Evolutionary conservation across 2,888 invertebrate species (phyloP).

Genomic region (Lepidocyrtoides sp.): DNA sequence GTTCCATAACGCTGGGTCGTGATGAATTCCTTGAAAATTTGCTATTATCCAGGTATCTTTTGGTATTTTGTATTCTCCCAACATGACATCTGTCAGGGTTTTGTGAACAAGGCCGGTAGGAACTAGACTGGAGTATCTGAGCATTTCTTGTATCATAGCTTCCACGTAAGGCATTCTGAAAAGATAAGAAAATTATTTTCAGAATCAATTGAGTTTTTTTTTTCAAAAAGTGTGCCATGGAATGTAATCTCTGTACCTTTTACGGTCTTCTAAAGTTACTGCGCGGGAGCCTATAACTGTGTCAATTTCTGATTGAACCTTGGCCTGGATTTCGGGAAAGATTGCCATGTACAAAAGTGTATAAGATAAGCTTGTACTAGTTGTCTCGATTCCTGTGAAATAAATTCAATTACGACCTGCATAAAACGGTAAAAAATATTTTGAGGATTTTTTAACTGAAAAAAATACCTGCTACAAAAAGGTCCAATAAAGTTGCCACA

Average conservation of each 20-base stretch:
- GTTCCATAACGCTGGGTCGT: slow-evolving; percentile 77
- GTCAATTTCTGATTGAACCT: slow-evolving; percentile 81
- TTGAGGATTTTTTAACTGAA: neutral
- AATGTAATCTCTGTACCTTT: slow-evolving; percentile 53
- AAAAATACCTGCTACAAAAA: slow-evolving; percentile 66
- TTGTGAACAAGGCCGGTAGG: slow-evolving; percentile 53
- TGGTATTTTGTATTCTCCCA: slow-evolving; percentile 70
- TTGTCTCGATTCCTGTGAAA: slow-evolving; percentile 79
- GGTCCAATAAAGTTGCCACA: slow-evolving; percentile 63
- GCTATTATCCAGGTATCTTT: slow-evolving; percentile 75
- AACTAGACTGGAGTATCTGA: slow-evolving; percentile 63
- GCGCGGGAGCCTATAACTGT: slow-evolving; percentile 63
- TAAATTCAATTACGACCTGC: no score
- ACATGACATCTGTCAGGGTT: slow-evolving; percentile 40
- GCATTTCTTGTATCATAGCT: slow-evolving; percentile 72
- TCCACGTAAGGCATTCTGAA: slow-evolving; percentile 80
- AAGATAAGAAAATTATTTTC: neutral
- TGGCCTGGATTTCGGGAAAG: slow-evolving; percentile 76
- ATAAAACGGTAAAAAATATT: no score
- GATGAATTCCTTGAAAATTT: slow-evolving; percentile 75
- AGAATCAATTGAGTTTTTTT: neutral
- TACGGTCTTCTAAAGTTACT: slow-evolving; percentile 78
- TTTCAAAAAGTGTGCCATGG: neutral
- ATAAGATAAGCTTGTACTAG: slow-evolving; percentile 75
- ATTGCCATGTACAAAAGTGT: slow-evolving; percentile 77